Evolutionary conservation across 2,888 invertebrate genomes (phyloP).

Genomic region (Lampropteryx suffumata): DNA sequence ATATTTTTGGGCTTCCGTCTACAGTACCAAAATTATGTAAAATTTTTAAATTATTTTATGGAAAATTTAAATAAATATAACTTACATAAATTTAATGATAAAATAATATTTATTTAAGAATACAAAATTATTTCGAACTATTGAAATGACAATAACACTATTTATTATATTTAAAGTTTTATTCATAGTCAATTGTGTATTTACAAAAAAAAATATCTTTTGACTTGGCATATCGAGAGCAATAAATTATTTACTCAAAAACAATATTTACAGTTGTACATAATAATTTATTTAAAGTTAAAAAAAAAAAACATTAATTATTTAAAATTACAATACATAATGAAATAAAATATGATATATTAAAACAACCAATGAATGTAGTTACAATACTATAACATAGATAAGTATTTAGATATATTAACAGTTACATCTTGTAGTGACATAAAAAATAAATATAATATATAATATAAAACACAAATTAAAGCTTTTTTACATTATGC

Average conservation of each 20-base stretch:
- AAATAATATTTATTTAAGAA: slow-evolving; percentile 17
- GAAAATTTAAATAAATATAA: slow-evolving; percentile 2
- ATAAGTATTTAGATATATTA: too few relatives aligned
- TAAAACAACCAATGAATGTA: too few relatives aligned
- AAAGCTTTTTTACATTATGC: too few relatives aligned
- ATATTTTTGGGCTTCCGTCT: slow-evolving; percentile 35
- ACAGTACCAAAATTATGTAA: slow-evolving; percentile 22
- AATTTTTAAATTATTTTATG: slow-evolving; percentile 9
- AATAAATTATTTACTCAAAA: slow-evolving; percentile 42
- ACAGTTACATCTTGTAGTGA: too few relatives aligned
- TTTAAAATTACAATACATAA: not conserved
- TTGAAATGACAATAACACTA: slow-evolving; percentile 37
- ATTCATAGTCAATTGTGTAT: slow-evolving; percentile 30
- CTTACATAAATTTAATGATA: too few relatives aligned
- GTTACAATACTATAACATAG: too few relatives aligned
- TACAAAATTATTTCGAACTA: slow-evolving; percentile 28
- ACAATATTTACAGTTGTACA: slow-evolving; percentile 34
- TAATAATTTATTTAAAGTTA: slow-evolving; percentile 12
- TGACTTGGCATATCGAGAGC: slow-evolving; percentile 48
- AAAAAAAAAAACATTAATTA: not conserved
- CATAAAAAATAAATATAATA: too few relatives aligned
- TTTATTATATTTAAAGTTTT: slow-evolving; percentile 28
- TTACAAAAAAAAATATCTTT: slow-evolving; percentile 28
- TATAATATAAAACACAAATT: too few relatives aligned
- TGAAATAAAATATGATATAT: too few relatives aligned